Evolutionary conservation across 2,797 vertebrate genomes (phyloP).

Genomic region (Microctenopoma stevenorrisi): DNA sequence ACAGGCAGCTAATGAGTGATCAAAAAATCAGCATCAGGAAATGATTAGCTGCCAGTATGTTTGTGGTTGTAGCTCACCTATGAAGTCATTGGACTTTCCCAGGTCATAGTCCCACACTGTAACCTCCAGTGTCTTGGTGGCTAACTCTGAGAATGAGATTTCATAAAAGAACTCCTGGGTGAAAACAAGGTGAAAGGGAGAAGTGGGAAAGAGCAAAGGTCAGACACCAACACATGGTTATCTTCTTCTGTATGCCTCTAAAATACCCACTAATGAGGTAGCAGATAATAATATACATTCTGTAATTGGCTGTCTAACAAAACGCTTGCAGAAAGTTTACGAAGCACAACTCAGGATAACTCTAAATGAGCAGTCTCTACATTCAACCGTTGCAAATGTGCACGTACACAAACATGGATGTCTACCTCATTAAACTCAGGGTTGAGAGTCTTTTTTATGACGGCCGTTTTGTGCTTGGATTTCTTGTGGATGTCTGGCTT

Average conservation of each 20-base stretch:
- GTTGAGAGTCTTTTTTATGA: conserved; percentile 94
- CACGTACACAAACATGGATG: conserved; percentile 34
- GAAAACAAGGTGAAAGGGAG: neutral
- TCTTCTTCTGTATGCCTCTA: neutral
- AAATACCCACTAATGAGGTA: conserved; percentile 43
- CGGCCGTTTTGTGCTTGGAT: conserved; percentile 93
- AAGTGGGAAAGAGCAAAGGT: conserved; percentile 14
- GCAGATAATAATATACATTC: conserved; percentile 4
- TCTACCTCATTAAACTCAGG: conserved; percentile 93
- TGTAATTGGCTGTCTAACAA: conserved; percentile 41
- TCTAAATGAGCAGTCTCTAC: conserved; percentile 39
- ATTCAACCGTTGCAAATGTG: conserved; percentile 3
- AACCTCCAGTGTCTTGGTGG: conserved; percentile 89
- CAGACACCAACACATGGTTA: conserved; percentile 15
- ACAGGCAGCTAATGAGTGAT: conserved; percentile 6
- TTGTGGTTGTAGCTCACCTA: conserved; percentile 78
- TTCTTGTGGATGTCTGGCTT: conserved; percentile 93
- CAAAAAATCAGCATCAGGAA: neutral
- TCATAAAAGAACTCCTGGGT: conserved; percentile 92
- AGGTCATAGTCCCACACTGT: conserved; percentile 93
- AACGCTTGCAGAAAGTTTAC: conserved; percentile 14
- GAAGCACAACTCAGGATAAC: conserved; percentile 9
- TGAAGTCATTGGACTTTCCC: conserved; percentile 91
- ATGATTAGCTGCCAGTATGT: neutral
- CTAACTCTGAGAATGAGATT: conserved; percentile 86